Evolutionary conservation across 2,797 vertebrate genomes (phyloP), one percentile per base, ranked within the genome.

Genomic region (Dicrostonyx torquatus): DNA sequence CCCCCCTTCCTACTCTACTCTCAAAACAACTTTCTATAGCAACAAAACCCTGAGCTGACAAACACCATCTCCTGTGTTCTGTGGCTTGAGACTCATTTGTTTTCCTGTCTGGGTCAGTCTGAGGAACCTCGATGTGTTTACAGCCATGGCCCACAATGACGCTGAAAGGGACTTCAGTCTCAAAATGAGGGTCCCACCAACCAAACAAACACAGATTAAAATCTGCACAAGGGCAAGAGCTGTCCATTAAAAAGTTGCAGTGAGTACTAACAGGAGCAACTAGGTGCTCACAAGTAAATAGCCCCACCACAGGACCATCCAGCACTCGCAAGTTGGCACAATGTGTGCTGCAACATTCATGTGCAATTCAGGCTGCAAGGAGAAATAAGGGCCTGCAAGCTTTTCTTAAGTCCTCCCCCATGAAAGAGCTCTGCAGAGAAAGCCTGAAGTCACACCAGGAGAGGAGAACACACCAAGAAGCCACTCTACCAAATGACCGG

Each of bases 101-200:
- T 93, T 64, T 70, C 62, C 75, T 77, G 29, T 72, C 58, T 3
- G 43, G 43, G 55, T 82, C 83, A 55, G 90, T 93, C 77, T 48
- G 88, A 62, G 68, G 50, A 29, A 34, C 22, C 5, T 22, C 6
- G 15, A 40, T 84, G 64, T 53, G 48, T 95, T 87, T 64, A 80
- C 1, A 53, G 87, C 29, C 34, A 64, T 6, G 80, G 37, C 78
- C 82, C 75, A 88, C 91, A 62, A 45, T 48, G 77, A 29, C 62
- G 86, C 18, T 60, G 37, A 58, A 76, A 68, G 43, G 50, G 78
- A 50, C 45, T n/a, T 64, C 29, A 48, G 34, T 53, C 70, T 76
- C 77, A 87, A 68, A 50, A 68, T 58, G 87, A 88, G 86, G 91
- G 72, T 43, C 89, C 40, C 75, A 84, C 53, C 55, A 84, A 37